Conservation (phyloP, 1,140 invertebrate species). For the Lysiphlebus fabarum region DNA sequence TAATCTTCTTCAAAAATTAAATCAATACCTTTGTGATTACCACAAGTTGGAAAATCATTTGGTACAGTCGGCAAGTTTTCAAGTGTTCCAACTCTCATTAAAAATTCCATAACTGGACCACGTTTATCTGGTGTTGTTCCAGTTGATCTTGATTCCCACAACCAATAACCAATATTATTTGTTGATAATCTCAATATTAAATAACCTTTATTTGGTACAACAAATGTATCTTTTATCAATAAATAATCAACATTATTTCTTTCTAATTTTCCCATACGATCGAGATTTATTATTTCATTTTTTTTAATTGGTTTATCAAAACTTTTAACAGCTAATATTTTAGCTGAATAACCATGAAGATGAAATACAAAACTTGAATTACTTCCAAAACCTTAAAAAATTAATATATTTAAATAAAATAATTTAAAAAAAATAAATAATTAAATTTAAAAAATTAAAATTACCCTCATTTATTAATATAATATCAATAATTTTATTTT, state of each 20-base stretch:
- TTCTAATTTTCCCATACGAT: conserved; percentile 44
- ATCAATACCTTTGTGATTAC: conserved; percentile 27
- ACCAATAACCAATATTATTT: conserved; percentile 40
- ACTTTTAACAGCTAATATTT: conserved; percentile 26
- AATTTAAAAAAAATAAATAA: not conserved
- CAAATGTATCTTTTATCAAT: conserved; percentile 37
- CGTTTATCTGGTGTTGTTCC: conserved; percentile 22
- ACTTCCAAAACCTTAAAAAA: conserved; percentile 32
- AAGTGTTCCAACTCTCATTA: conserved; percentile 26
- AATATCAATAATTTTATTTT: conserved; percentile 31
- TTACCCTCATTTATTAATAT: conserved; percentile 39
- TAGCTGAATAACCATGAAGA: conserved; percentile 35
- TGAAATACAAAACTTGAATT: conserved; percentile 36
- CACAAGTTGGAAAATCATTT: conserved; percentile 31
- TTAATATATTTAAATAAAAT: not conserved
- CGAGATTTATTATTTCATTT: conserved; percentile 34
- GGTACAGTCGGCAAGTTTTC: conserved; percentile 29
- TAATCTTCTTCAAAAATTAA: conserved; percentile 27
- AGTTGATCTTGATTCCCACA: conserved; percentile 37
- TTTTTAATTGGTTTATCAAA: conserved; percentile 33
- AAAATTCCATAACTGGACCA: conserved; percentile 27
- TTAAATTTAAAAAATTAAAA: not conserved
- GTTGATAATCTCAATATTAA: conserved; percentile 36
- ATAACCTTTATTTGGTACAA: conserved; percentile 40
- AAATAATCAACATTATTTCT: conserved; percentile 44